Percentiles rank a stretch among this genome's conserved stretches.
phyloP scores from a whole-genome alignment of 2,113 vertebrate species.

The Prinia subflava region DNA sequence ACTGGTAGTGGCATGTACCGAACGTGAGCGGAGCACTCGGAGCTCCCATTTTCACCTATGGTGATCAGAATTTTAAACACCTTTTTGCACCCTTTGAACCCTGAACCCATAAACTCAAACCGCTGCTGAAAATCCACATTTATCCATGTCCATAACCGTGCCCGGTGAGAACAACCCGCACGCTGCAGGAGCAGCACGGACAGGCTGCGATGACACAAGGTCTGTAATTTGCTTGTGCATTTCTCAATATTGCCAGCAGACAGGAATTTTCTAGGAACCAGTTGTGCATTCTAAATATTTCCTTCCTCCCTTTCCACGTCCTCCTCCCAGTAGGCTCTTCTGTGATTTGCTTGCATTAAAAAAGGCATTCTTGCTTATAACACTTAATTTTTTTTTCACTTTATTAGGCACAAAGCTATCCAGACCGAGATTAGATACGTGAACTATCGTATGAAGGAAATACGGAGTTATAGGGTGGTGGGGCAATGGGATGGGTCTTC shows the following conservation, averaged over 20 bases:
- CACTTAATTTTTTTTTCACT: background rate
- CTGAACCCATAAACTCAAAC: background rate
- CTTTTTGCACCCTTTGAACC: background rate
- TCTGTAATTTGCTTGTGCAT: fast-evolving
- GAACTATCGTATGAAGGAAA: fast-evolving
- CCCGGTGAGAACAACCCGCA: background rate
- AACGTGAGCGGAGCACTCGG: fast-evolving
- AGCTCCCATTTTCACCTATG: background rate
- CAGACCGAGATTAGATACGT: too few species aligned
- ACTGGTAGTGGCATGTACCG: background rate
- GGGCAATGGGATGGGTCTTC: fast-evolving
- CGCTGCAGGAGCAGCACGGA: background rate
- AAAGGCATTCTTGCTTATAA: background rate
- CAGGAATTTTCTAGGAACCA: background rate
- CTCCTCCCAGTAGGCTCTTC: background rate
- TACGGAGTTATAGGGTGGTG: fast-evolving
- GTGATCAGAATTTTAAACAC: background rate
- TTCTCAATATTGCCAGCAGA: background rate
- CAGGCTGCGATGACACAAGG: fast-evolving
- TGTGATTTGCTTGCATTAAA: background rate
- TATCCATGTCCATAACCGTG: background rate
- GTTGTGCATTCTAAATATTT: background rate
- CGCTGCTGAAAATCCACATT: background rate
- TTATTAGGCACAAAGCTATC: too few species aligned
- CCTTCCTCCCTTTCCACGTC: background rate